Evolutionary conservation across 2,113 vertebrate genomes (phyloP), one percentile per base, ranked within the genome.

Genomic region (Aspiorhynchus laticeps): DNA sequence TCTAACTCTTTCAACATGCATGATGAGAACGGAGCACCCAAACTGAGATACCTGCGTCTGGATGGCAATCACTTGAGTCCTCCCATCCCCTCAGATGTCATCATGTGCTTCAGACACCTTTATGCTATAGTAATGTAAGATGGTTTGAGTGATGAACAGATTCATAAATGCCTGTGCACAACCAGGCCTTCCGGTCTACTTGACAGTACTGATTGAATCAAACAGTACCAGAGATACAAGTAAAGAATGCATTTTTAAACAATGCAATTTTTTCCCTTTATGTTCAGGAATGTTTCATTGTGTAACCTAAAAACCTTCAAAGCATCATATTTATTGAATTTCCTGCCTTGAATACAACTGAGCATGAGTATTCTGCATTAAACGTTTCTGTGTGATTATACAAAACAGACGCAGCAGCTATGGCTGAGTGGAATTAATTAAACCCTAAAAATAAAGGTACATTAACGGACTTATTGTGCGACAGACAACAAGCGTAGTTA

Each of bases 31-130:
- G 41, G 89, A 0, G 89, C 94, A 1, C 97, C 98, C 0, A 96
- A 91, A 82, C 95, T 99, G 63, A 97, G 98, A 83, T 99, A 98
- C 92, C 95, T 99, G 91, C 94, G 98, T 84, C 93, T 99, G 93
- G 98, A 99, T 0, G 98, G 98, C 74, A 99, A 99, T 88, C 95
- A 96, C 41, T 93, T 99, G 91, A 96, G 94, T 71, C 97, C 97
- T 0, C 98, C 98, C 43, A 96, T 99, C 82, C 98, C 98, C 0
- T 38, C 97, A 92, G 98, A 99, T 87, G 95, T 99, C 90, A 97
- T 98, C 95, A 96, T 98, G 96, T 99, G 98, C 85, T 99, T 99
- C 95, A 96, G 97, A 85, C 96, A 97, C 89, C 96, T 99, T 81
- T 95, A 96, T 75, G 97, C 97, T 0, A 95, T 99, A 80, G 92